These are phyloP conservation scores for Metacarcinus magister DNA, from an alignment of 2,888 invertebrate genomes.

Conservation along the genomic window DNA sequence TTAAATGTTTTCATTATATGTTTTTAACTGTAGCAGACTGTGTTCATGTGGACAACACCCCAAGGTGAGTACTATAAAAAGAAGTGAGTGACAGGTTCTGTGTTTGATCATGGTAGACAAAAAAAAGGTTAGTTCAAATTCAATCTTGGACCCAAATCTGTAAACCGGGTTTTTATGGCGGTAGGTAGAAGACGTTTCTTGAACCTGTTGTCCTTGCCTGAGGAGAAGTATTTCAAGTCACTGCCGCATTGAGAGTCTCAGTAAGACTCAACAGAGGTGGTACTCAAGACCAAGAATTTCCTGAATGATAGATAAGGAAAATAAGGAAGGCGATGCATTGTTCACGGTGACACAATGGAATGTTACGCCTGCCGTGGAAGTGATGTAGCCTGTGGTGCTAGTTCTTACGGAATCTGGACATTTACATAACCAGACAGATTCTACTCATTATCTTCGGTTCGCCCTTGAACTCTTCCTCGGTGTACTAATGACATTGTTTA, in stretches of 20 bases:
- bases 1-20: no score
- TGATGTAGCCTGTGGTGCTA: not conserved
- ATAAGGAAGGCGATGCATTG: not conserved
- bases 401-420: not conserved
- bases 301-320: not conserved
- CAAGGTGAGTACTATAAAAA: no score
- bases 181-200: not conserved
- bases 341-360: constrained; percentile 10
- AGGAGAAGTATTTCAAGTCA: not conserved
- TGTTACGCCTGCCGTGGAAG: not conserved
- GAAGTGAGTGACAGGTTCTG: not conserved
- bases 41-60: no score
- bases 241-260: not conserved
- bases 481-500: not conserved
- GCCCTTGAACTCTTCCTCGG: not conserved
- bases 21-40: no score
- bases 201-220: not conserved
- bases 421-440: constrained; percentile 6
- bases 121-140: not conserved
- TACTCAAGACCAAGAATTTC: constrained; percentile 16
- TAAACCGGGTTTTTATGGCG: not conserved
- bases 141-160: not conserved
- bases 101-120: not conserved
- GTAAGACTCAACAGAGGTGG: not conserved
- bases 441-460: not conserved